Base-by-base conservation (phyloP, 2,113 vertebrate genomes). In the Petrocephalus zakoni region DNA sequence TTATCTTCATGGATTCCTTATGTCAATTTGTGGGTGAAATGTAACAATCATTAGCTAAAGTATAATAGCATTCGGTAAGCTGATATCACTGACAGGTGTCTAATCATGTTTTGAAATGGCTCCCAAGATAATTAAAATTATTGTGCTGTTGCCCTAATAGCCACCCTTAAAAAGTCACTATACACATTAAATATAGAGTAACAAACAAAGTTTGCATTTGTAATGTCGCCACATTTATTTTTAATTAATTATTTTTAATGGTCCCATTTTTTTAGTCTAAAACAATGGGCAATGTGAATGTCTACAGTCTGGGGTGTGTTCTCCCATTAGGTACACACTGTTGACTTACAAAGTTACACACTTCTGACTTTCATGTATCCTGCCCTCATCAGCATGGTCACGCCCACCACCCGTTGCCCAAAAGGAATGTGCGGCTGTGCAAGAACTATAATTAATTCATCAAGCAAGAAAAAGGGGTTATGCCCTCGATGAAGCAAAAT, bases 81-180 rank as follows among this genome's bases (percentile, higher is more conserved):
- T 91, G 90, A 90, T 93, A 93, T 87, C 95, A 95, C 94, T 96
- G 96, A 95, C 95, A 96, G 95, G 95, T 96, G 93, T 93, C 95
- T 96, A 95, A 96, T 97, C 94, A 96, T 94, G 96, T 95, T 95
- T 96, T 95, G 95, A 97, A 96, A 96, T 95, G 94, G 94, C 93
- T 90, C 92, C 94, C 95, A 93, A 90, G 92, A 93, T 93, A 96
- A 95, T 93, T 93, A 94, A 95, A 97, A 93, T 93, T 95, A 95
- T 95, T 92, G 89, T 95, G 94, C 95, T 96, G 94, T 96, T 97
- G 94, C 95, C 92, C 92, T 93, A 94, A 91, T 96, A 97, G 95
- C 96, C 96, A 94, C 93, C 95, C 93, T 95, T 94, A 91, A 94
- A 95, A 95, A 90, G 94, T 94, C 95, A 95, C 94, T 64, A 29